Evolutionary conservation across 2,113 vertebrate genomes (phyloP), one percentile per base, ranked within the genome.

Genomic region (Pseudopodoces humilis): DNA sequence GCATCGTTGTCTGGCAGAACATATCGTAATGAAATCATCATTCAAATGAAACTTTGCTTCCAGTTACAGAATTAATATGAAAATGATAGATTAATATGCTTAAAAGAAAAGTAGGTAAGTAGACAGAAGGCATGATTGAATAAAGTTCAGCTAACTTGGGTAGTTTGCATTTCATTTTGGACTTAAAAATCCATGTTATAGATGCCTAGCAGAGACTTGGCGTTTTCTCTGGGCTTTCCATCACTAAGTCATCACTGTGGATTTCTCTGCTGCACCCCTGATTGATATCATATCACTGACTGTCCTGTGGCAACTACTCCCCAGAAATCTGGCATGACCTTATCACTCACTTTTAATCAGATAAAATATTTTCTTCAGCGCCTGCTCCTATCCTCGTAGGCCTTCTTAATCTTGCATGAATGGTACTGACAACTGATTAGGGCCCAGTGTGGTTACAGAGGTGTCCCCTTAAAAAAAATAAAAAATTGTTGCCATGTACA

Each of bases 11-110:
- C 78, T 86, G 71, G 88, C 79, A 92, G 53, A 96, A 88, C 65
- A 96, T 92, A 64, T 94, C 86, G 77, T 97, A 96, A 96, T 96
- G 95, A 95, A 96, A 70, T 95, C 92, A 95, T 95, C 84, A 78
- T 76, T 85, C 96, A 97, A 14, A 80, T 70, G 46, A 91, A 65
- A 86, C 69, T 83, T 90, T 44, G 80, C 64, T 94, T 93, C 77
- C 93, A 82, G 89, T 94, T 92, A 85, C 71, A 85, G 58, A 85
- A 94, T 72, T 13, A 83, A 71, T 82, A 80, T 76, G 50, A 92
- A 94, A 94, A 87, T 69, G 30, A 79, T 63, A 70, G 43, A 94
- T 95, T 87, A 92, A 85, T 59, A 33, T 46, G 33, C 86, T 90
- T 94, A 68, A 82, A 88, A 90, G 52, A 83, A 90, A 93, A 81